These are phyloP conservation scores for Halcyon senegalensis DNA, from an alignment of 2,113 vertebrate species.

Conservation along the genomic window DNA sequence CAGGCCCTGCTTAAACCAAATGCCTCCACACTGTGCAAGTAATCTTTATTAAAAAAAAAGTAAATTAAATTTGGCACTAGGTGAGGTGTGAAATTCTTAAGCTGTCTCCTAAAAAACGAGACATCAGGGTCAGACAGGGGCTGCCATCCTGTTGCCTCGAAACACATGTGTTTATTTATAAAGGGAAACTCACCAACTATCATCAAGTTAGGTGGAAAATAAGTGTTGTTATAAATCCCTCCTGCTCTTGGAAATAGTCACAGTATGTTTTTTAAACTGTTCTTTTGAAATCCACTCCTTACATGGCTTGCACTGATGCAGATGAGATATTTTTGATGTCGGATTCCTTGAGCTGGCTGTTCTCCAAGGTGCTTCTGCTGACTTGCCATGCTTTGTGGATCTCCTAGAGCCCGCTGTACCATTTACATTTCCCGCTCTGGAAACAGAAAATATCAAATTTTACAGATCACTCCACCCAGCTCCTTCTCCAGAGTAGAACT, in stretches of 20 bases:
- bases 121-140: background rate
- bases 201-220: background rate
- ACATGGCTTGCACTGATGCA: background rate
- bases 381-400: background rate
- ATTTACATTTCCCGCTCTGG: background rate
- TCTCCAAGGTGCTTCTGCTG: background rate
- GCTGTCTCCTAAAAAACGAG: background rate
- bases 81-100: slow-evolving; percentile 57
- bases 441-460: background rate
- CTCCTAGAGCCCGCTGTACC: background rate
- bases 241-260: background rate
- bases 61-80: slow-evolving; percentile 39
- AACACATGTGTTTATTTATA: background rate
- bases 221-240: background rate
- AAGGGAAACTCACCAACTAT: background rate
- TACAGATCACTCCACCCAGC: background rate
- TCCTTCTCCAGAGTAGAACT: background rate
- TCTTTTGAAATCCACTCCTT: background rate
- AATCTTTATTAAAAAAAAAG: slow-evolving; percentile 2
- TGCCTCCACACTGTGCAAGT: slow-evolving; percentile 38
- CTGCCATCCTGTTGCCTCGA: background rate
- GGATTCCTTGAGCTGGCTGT: background rate
- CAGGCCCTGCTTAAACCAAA: slow-evolving; percentile 29
- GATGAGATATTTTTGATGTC: background rate
- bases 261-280: background rate